These are phyloP conservation scores for Sardina pilchardus DNA, from an alignment of 2,113 vertebrate species.

Conservation along the genomic window DNA sequence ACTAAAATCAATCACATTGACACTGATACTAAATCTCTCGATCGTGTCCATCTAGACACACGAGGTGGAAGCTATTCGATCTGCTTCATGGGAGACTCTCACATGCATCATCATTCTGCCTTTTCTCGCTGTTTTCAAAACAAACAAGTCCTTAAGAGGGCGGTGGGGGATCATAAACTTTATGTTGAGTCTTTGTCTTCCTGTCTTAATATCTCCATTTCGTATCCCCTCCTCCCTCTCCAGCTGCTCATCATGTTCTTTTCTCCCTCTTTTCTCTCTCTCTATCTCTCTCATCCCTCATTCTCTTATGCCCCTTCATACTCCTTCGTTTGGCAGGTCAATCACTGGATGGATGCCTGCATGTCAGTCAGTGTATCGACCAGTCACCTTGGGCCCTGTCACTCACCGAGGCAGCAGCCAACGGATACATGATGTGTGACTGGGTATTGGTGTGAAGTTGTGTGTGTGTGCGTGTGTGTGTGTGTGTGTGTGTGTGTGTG, in stretches of 20 bases:
- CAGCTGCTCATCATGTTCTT: slow-evolving; percentile 38
- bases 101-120: too few species aligned
- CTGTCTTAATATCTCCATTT: background rate
- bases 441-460: background rate
- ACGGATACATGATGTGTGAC: slow-evolving; percentile 24
- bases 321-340: slow-evolving; percentile 10
- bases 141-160: background rate
- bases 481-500: background rate
- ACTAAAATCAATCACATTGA: background rate
- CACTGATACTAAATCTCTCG: background rate
- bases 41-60: background rate
- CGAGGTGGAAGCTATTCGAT: background rate
- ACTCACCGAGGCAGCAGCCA: background rate
- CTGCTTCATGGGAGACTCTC: background rate
- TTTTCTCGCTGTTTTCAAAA: too few species aligned
- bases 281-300: slow-evolving; percentile 20
- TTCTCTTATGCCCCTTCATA: background rate
- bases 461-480: background rate
- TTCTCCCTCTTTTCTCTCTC: slow-evolving; percentile 26
- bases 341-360: slow-evolving; percentile 18
- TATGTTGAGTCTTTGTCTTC: background rate
- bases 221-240: slow-evolving; percentile 8
- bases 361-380: slow-evolving; percentile 35
- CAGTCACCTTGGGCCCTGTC: slow-evolving; percentile 39
- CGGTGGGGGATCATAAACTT: background rate